Base-by-base conservation (phyloP, 2,888 invertebrate genomes). In the Nemotelus nigrinus region DNA sequence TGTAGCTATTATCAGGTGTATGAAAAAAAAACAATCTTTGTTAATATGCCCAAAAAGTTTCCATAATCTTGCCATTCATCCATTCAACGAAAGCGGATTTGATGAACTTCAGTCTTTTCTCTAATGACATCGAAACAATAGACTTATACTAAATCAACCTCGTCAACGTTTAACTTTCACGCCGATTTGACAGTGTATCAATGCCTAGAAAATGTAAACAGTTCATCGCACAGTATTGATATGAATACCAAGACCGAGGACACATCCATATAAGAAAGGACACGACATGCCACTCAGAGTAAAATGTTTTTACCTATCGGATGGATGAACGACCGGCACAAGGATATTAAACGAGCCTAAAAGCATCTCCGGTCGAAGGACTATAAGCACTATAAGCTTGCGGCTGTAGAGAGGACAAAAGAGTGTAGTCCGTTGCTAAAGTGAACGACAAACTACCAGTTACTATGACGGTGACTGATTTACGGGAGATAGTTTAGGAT, bases 381-480 rank as follows among this genome's bases (percentile, higher is more conserved):
- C 65, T 65, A 10, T 3, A 45, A 45, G 45, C 45, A 65, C 65
- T 65, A 67, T 47, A 48, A n/a, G 25, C 44, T 67, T 39, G n/a
- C 2, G 67, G 41, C 39, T 67, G 47, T 39, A 7, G 47, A 48
- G 39, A 44, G 50, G 50, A n/a, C 39, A 6, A 50, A 48, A 67
- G 39, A 10, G 10, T 44, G 45, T 43, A 25, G 8, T 67, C 67
- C n/a, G 57, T 57, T 57, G 10, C 57, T 25, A 45, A 43, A 47
- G 58, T 63, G 43, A 41, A 71, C 44, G 45, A 43, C 41, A 57
- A 55, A 55, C 55, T 71, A 55, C 71, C 7, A 71, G 55, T 71
- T 71, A 41, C 55, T 39, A 39, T 74, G 74, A 74, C 74, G 60
- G 60, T 74, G 74, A 74, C 74, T 74, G 74, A 74, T 74, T 74